Conservation (phyloP, 2,888 invertebrate genomes). For the Labia minor region DNA sequence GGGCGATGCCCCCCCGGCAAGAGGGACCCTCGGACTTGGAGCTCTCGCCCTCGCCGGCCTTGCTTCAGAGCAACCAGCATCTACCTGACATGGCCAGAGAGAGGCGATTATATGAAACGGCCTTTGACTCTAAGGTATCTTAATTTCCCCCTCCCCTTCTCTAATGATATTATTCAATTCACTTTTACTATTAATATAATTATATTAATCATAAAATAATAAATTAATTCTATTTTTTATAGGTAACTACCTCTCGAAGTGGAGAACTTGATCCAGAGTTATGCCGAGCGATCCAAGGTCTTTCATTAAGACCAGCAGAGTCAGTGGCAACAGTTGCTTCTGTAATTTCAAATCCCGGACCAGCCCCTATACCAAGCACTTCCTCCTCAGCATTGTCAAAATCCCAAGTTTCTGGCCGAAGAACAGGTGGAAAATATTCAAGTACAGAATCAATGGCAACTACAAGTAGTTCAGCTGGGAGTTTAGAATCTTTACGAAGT, state of each 20-base stretch:
- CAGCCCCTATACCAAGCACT: not conserved
- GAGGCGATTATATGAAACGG: constrained; percentile 77
- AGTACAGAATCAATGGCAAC: constrained; percentile 82
- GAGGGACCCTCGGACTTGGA: constrained; percentile 31
- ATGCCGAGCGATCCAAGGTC: not conserved
- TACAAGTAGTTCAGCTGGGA: constrained; percentile 68
- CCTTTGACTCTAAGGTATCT: constrained; percentile 82
- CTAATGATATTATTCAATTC: no score
- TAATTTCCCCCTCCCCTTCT: no score
- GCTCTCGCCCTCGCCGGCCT: no score
- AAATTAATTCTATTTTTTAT: no score
- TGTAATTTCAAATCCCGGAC: not conserved
- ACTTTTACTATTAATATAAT: not conserved
- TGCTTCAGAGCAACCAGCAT: constrained; percentile 28
- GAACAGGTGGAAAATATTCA: constrained; percentile 43
- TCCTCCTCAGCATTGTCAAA: not conserved
- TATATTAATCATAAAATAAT: no score
- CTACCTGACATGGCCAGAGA: constrained; percentile 47
- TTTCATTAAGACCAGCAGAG: not conserved
- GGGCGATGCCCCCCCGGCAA: constrained; percentile 29
- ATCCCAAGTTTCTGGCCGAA: not conserved
- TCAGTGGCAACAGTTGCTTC: not conserved
- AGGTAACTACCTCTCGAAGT: not conserved
- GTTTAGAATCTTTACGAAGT: constrained; percentile 77
- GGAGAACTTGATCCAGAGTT: not conserved